Evolutionary conservation across 2,888 invertebrate genomes (phyloP), one percentile per base, ranked within the genome.

Genomic region (Macroteleia sp.): DNA sequence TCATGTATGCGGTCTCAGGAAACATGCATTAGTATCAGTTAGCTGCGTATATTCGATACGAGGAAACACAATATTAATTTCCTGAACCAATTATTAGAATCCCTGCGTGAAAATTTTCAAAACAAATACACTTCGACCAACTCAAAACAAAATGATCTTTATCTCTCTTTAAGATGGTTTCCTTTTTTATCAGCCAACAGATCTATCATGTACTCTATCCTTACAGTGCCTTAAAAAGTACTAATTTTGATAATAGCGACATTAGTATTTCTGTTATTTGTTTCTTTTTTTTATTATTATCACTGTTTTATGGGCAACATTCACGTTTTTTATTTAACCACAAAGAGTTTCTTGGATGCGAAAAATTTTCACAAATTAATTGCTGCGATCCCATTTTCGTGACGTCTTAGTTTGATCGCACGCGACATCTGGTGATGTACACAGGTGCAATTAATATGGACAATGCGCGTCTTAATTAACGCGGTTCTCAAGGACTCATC

Each of bases 391-490:
- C 32, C 46, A 56, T 39, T 46, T 39, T 39, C 32, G 54, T 9
- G 20, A 52, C 16, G 22, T 59, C 50, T 61, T 32, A 25, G 12
- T 14, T 48, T 25, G 12, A 67, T 59, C 28, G 57, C 57, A 42
- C 46, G 57, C 74, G 50, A 67, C 74, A 74, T 74, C 66, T 59
- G 74, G 46, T 42, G 22, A 54, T 48, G 30, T 30, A 30, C 20
- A 36, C 54, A 56, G 56, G 62, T 62, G 75, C 75, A 69, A 75
- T 66, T 64, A 73, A 64, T 42, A 12, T 0, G 30, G 19, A 62
- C 59, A 61, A 70, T 62, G 59, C 30, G 67, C 56, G 36, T 67
- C 73, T 77, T 77, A 71, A 77, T 77, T 73, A 77, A 62, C 67
- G 54, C 71, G 12, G 34, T 20, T 30, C 42, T 62, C 77, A 73